Evolutionary conservation across 2,113 vertebrate genomes (phyloP).

Genomic region (Henicopernis longicauda): DNA sequence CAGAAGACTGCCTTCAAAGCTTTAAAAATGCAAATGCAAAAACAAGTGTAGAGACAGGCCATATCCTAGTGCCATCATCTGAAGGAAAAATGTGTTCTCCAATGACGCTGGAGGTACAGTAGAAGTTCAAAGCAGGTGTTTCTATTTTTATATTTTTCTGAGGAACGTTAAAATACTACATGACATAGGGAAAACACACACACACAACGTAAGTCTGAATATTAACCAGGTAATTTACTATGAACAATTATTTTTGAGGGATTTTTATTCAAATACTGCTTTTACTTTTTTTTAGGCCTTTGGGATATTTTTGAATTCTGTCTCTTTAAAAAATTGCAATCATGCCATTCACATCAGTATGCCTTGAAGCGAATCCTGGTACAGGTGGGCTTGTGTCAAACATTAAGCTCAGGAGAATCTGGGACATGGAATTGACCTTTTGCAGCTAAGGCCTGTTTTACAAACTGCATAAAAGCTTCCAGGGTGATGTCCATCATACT

Average conservation of each 20-base stretch:
- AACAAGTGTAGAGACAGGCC: background rate
- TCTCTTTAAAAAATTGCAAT: background rate
- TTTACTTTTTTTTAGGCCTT: background rate
- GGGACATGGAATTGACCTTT: background rate
- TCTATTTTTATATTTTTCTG: background rate
- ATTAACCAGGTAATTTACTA: background rate
- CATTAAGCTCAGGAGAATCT: background rate
- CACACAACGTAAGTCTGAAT: background rate
- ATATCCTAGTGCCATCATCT: background rate
- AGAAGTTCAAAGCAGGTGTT: background rate
- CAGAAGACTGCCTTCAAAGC: background rate
- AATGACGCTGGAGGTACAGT: background rate
- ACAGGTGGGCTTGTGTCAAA: background rate
- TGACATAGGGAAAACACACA: rapidly evolving
- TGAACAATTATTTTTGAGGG: background rate
- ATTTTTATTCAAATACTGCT: background rate
- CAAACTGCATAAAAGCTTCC: background rate
- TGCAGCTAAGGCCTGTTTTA: background rate
- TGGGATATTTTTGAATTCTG: background rate
- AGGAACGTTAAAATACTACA: background rate
- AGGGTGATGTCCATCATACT: background rate
- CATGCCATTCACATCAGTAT: background rate
- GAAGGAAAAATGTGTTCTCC: background rate
- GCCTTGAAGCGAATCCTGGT: background rate
- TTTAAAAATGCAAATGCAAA: background rate